Evolutionary conservation across 2,797 vertebrate species (phyloP).

Genomic region (Sebastes vulpes): DNA sequence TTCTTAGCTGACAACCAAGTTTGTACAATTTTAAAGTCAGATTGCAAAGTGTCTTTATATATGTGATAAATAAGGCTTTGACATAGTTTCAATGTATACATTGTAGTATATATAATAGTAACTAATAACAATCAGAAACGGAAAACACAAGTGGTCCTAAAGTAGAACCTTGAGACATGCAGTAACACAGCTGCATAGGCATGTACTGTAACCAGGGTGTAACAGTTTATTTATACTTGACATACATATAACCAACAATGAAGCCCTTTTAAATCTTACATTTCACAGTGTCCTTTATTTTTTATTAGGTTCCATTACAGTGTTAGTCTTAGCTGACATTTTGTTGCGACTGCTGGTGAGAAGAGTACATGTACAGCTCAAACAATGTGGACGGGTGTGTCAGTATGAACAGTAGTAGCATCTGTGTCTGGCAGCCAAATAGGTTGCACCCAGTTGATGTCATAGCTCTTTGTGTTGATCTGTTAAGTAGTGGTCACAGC

Average conservation of each 20-base stretch:
- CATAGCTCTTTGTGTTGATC: slow-evolving; percentile 60
- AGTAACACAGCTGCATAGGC: background rate
- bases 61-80: background rate
- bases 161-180: background rate
- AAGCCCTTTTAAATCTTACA: background rate
- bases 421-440: slow-evolving; percentile 68
- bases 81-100: background rate
- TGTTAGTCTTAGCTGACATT: background rate
- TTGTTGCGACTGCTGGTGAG: background rate
- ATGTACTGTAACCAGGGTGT: background rate
- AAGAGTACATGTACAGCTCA: slow-evolving; percentile 31
- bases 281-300: background rate
- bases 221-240: background rate
- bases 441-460: slow-evolving; percentile 81
- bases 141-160: background rate
- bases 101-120: background rate
- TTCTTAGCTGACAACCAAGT: background rate
- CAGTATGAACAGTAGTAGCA: slow-evolving; percentile 73
- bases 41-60: background rate
- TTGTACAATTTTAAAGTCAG: background rate
- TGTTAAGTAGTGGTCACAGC: slow-evolving; percentile 43
- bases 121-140: background rate
- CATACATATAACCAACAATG: background rate
- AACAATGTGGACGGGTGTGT: slow-evolving; percentile 57
- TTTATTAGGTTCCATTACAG: background rate